Percentiles rank a stretch among this genome's conserved stretches.
These are phyloP conservation scores for Streblospio benedicti DNA, from an alignment of 1,140 invertebrate genomes.

Conservation along the genomic window DNA sequence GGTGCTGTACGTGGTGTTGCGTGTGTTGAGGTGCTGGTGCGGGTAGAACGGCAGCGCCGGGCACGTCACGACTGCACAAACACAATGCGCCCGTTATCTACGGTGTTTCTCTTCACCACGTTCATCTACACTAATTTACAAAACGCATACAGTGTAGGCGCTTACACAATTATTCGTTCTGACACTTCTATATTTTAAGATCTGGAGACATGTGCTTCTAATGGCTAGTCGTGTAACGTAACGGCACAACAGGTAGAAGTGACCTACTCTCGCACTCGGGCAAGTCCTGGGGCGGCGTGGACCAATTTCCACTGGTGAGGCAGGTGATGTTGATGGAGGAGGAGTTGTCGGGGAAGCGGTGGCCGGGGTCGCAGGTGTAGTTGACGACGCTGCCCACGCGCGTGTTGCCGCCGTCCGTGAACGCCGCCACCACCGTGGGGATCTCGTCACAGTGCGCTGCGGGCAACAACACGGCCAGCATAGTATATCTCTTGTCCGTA, in stretches of 20 bases:
- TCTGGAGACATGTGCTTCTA: not conserved
- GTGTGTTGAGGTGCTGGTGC: slow-evolving; percentile 1
- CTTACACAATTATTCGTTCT: not conserved
- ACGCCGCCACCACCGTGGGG: not conserved
- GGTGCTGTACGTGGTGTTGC: slow-evolving; percentile 11
- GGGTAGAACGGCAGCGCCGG: not conserved
- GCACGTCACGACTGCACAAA: slow-evolving; percentile 10
- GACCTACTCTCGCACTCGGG: slow-evolving; percentile 2
- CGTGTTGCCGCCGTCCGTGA: not conserved
- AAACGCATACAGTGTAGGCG: not conserved
- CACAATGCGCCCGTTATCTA: not conserved
- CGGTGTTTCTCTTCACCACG: not conserved
- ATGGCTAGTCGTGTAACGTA: not conserved
- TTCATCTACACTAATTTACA: not conserved
- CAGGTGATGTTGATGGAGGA: not conserved
- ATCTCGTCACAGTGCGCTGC: not conserved
- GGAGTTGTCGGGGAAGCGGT: not conserved
- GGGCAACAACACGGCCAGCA: too few species aligned
- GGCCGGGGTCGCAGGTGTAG: not conserved
- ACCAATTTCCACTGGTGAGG: slow-evolving; percentile 3
- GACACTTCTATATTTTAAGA: not conserved
- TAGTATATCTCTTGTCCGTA: not conserved
- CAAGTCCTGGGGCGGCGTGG: not conserved
- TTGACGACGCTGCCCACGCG: slow-evolving; percentile 4
- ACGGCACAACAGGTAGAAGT: not conserved